phyloP scores from a whole-genome alignment of 2,888 invertebrate species.

The Belgica antarctica region DNA sequence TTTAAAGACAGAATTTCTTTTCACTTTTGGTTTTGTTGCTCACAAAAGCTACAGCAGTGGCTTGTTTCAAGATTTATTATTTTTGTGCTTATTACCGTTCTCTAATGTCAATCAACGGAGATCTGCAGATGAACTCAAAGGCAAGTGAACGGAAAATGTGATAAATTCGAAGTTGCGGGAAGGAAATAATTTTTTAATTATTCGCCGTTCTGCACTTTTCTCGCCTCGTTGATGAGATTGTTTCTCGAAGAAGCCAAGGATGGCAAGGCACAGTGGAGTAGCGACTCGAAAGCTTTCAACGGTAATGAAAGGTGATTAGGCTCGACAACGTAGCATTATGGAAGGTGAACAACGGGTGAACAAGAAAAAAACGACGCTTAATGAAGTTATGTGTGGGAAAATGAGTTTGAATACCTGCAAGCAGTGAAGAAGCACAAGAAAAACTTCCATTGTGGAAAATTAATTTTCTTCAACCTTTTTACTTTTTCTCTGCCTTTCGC shows the following conservation, averaged over 20 bases:
- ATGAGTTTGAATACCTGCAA: slow-evolving; percentile 30
- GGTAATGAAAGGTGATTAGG: slow-evolving; percentile 41
- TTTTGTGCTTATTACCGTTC: slow-evolving; percentile 5
- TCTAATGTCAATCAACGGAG: slow-evolving; percentile 19
- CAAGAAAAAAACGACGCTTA: slow-evolving; percentile 2
- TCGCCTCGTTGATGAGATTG: neutral
- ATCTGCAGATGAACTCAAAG: neutral
- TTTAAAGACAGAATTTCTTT: neutral
- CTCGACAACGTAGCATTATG: slow-evolving; percentile 14
- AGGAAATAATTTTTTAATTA: slow-evolving; percentile 31
- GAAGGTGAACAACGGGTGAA: slow-evolving; percentile 12
- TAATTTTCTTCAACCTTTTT: slow-evolving; percentile 34
- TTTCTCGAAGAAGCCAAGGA: neutral
- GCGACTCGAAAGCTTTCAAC: slow-evolving; percentile 29
- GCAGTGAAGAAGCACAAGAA: neutral
- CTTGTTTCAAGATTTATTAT: neutral
- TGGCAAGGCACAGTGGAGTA: neutral
- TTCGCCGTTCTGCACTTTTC: slow-evolving; percentile 3
- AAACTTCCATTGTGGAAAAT: neutral
- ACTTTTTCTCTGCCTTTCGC: neutral
- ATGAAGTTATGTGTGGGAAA: slow-evolving; percentile 43
- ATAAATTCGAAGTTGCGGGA: slow-evolving; percentile 9
- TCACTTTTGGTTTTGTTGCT: too few species aligned
- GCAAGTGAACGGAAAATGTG: slow-evolving; percentile 21
- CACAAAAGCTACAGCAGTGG: too few species aligned